Evolutionary conservation across 2,888 invertebrate genomes (phyloP), one percentile per base, ranked within the genome.

Genomic region (Girardia tigrina): DNA sequence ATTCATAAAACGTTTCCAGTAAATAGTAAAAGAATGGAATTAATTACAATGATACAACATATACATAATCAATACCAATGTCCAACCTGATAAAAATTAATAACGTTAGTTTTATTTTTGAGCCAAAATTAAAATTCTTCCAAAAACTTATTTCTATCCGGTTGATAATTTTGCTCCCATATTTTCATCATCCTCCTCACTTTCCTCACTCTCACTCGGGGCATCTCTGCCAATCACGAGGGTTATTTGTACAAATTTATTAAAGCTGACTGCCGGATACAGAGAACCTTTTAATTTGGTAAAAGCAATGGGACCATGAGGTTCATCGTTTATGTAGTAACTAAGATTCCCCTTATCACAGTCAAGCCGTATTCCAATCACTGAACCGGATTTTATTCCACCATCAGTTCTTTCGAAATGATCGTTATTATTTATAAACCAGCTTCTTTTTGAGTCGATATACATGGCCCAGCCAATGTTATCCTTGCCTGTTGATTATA

Each of bases 381-480:
- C 89, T 78, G 90, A 89, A 77, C 92, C 93, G 29, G 88, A 88
- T 78, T 88, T 87, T 73, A 94, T 90, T 75, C 94, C 94, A 42
- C 94, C 93, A 80, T 91, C 91, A 28, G 90, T 90, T 28, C 97
- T 88, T 74, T 92, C 90, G 80, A 91, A 92, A 86, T 97, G 97
- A 78, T 90, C 88, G 77, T 93, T 94, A 77, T 90, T 90, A 86
- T 97, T 94, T 86, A 94, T 91, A 87, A 95, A 97, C 97, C 97
- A 97, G 78, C 94, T 94, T 29, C 97, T 88, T 82, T 91, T 89
- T 70, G 90, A 89, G 85, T 94, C 93, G 79, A 93, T 90, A 85
- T 94, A 94, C 92, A 97, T 97, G 81, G 93, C 91, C 91, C 95
- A 97, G 42, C 94, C 94, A 81, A 93, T 90, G 82, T 93, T 91